Base-by-base conservation (phyloP, 1,140 invertebrate genomes). In the Piezodorus guildinii region DNA sequence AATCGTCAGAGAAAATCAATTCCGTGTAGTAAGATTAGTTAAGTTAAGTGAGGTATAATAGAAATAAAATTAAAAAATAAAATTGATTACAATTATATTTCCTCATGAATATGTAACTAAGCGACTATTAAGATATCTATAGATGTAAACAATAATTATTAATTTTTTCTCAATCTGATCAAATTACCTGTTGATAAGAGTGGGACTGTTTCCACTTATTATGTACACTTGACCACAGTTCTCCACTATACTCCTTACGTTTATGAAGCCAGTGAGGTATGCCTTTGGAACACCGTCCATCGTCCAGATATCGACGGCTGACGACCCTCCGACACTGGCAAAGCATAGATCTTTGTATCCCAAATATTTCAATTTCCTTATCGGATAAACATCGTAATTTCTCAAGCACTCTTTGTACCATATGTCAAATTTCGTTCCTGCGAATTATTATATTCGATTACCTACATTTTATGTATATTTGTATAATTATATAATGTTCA, bases 351-450 rank as follows among this genome's bases (percentile, higher is more conserved):
- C 30, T 17, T 44, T 16, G 15, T 25, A 4, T 17, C n/a, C 58
- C 15, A 23, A 17, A 15, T 6, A 60, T 4, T 34, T 17, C 6
- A 60, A 6, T 15, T 25, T 30, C 16, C 39, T 60, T 16, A 60
- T 8, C 3, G n/a, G 39, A 44, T 25, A 16, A 3, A 17, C n/a
- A 17, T 60, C 39, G 30, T 39, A 34, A 14, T 21, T 12, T 8
- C 58, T 16, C 14, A 60, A 23, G 30, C 58, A 39, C 14, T 60
- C 58, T 39, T 60, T 60, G 17, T 60, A 60, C 58, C 58, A 60
- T 3, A 6, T 3, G 21, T 60, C 58, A 17, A 60, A 60, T n/a
- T 23, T 44, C 43, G 34, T 39, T 39, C 34, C 34, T 39, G 34
- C 12, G 12, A 39, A 39, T 39, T 10, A 39, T 4, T 39, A 10